Conservation (phyloP, 2,888 invertebrate species). For the Nipponacmea schrenckii region DNA sequence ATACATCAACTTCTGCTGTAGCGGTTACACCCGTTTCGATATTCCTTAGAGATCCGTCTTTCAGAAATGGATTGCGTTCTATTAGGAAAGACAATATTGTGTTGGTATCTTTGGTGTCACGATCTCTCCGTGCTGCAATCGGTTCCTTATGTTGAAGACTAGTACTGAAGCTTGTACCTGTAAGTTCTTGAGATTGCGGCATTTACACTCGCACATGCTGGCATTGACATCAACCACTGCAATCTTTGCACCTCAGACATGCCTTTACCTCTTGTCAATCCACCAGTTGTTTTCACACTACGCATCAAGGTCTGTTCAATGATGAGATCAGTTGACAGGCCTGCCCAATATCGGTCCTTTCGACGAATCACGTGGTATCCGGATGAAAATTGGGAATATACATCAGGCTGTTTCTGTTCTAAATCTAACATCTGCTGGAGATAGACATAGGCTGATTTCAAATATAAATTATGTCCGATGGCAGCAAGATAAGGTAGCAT, state of each 20-base stretch:
- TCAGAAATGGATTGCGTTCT: slow-evolving; percentile 27
- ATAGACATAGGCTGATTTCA: slow-evolving; percentile 30
- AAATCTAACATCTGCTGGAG: slow-evolving; percentile 28
- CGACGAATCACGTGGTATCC: slow-evolving; percentile 34
- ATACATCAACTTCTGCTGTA: slow-evolving; percentile 19
- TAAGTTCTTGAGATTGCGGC: slow-evolving; percentile 23
- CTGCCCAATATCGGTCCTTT: slow-evolving; percentile 34
- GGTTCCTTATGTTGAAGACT: slow-evolving; percentile 25
- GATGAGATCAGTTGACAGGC: slow-evolving; percentile 33
- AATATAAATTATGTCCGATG: slow-evolving; percentile 30
- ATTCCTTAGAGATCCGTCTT: slow-evolving; percentile 24
- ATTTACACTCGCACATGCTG: slow-evolving; percentile 19
- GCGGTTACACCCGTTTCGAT: slow-evolving; percentile 34
- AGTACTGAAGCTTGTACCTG: slow-evolving; percentile 13
- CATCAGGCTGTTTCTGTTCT: slow-evolving; percentile 9
- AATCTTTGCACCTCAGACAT: slow-evolving; percentile 24
- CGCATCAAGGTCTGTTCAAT: slow-evolving; percentile 37
- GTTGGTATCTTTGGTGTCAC: slow-evolving; percentile 20
- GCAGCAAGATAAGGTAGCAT: slow-evolving; percentile 33
- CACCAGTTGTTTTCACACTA: slow-evolving; percentile 30
- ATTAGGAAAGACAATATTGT: slow-evolving; percentile 19
- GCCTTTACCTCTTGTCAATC: slow-evolving; percentile 28
- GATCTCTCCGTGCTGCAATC: background rate
- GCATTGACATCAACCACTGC: slow-evolving; percentile 21
- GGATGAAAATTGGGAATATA: slow-evolving; percentile 21